These are phyloP conservation scores for Temnothorax rugatulus DNA, from an alignment of 2,888 invertebrate genomes.

Conservation along the genomic window DNA sequence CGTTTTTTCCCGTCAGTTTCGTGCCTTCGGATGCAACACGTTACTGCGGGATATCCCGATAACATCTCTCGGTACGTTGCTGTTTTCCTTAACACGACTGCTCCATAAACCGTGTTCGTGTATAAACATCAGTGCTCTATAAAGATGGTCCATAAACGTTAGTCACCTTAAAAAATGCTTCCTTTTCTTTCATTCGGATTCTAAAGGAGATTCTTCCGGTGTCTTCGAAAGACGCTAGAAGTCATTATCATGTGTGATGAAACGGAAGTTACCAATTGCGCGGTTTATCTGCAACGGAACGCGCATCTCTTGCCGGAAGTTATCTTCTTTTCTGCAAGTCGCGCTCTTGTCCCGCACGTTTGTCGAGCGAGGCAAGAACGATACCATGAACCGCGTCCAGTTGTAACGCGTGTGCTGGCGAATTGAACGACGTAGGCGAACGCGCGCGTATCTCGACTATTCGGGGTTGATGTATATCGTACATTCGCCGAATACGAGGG, in stretches of 20 bases:
- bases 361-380: background rate
- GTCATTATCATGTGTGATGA: background rate
- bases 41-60: background rate
- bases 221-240: background rate
- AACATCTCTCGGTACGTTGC: background rate
- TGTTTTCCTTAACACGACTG: background rate
- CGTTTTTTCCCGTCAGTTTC: slow-evolving; percentile 28
- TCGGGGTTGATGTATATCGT: slow-evolving; percentile 29
- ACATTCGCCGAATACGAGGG: background rate
- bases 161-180: background rate
- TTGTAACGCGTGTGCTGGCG: background rate
- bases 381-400: background rate
- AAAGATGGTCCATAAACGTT: background rate
- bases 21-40: slow-evolving; percentile 11
- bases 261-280: background rate
- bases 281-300: background rate
- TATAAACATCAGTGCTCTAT: background rate
- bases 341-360: background rate
- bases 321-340: background rate
- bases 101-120: background rate
- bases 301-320: background rate
- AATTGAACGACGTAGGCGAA: slow-evolving; percentile 19
- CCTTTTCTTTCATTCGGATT: background rate
- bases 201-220: background rate
- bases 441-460: slow-evolving; percentile 15